Evolutionary conservation across 2,113 vertebrate genomes (phyloP).

Genomic region (Ceyx melanurus): DNA sequence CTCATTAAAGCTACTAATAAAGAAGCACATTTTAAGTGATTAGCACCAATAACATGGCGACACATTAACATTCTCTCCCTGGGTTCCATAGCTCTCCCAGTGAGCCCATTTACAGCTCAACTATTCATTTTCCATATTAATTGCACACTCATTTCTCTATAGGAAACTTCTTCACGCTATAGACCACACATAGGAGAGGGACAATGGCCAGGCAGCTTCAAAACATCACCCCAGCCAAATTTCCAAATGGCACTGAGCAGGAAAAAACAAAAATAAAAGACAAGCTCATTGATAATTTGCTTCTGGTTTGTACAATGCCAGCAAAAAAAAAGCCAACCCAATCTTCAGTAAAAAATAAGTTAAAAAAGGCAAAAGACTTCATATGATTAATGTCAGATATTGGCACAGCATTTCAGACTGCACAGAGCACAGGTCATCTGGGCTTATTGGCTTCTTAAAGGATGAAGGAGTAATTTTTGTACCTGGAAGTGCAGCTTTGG

Average conservation of each 20-base stretch:
- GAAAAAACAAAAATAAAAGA: background rate
- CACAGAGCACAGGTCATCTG: background rate
- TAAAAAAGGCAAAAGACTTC: background rate
- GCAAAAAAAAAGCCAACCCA: background rate
- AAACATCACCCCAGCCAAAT: background rate
- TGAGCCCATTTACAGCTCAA: conserved; percentile 58
- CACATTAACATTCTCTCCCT: conserved; percentile 67
- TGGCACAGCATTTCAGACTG: background rate
- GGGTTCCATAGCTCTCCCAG: conserved; percentile 62
- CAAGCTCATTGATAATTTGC: background rate
- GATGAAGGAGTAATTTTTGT: background rate
- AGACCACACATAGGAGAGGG: background rate
- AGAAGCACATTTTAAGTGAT: conserved; percentile 75
- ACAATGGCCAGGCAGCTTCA: background rate
- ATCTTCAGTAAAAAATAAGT: background rate
- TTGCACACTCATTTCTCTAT: background rate
- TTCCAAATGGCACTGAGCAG: background rate
- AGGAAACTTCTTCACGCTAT: background rate
- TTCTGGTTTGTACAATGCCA: background rate
- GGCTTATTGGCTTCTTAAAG: background rate
- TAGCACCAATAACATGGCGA: conserved; percentile 72
- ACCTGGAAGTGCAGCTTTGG: background rate
- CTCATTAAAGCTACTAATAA: conserved; percentile 79
- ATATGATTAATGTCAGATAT: background rate
- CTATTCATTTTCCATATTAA: conserved; percentile 73